Conservation (phyloP, 2,888 invertebrate species). For the Mesodorylaimus sp. region DNA sequence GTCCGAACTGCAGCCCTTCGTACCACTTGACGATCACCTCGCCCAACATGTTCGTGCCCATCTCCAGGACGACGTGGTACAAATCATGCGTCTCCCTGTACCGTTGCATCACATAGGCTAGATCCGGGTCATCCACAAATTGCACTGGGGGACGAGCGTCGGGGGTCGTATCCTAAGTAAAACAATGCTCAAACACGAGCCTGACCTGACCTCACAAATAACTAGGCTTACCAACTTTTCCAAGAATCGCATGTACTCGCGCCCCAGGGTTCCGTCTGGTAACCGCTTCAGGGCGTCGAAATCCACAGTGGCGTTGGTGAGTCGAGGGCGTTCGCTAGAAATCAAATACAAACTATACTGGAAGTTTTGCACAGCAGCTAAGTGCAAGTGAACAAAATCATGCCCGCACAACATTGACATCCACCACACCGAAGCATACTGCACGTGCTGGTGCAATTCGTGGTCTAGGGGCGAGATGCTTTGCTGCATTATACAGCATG, state of each 20-base stretch:
- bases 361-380: background rate
- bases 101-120: conserved; percentile 88
- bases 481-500: no score
- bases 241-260: conserved; percentile 64
- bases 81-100: conserved; percentile 94
- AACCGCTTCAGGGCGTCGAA: conserved; percentile 49
- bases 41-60: conserved; percentile 77
- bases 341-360: conserved; percentile 12
- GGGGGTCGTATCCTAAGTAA: conserved; percentile 58
- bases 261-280: conserved; percentile 64
- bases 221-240: conserved; percentile 46
- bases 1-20: conserved; percentile 76
- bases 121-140: conserved; percentile 67
- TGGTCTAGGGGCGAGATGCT: background rate
- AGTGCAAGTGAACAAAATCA: background rate
- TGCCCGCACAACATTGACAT: no score
- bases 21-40: conserved; percentile 93
- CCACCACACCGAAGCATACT: no score
- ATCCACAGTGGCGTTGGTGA: conserved; percentile 62
- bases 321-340: conserved; percentile 53
- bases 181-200: background rate
- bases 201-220: background rate
- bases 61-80: conserved; percentile 67
- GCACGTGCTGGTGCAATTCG: no score
- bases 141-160: conserved; percentile 73